Evolutionary conservation across 2,888 invertebrate species (phyloP).

Genomic region (Cerceris rybyensis): DNA sequence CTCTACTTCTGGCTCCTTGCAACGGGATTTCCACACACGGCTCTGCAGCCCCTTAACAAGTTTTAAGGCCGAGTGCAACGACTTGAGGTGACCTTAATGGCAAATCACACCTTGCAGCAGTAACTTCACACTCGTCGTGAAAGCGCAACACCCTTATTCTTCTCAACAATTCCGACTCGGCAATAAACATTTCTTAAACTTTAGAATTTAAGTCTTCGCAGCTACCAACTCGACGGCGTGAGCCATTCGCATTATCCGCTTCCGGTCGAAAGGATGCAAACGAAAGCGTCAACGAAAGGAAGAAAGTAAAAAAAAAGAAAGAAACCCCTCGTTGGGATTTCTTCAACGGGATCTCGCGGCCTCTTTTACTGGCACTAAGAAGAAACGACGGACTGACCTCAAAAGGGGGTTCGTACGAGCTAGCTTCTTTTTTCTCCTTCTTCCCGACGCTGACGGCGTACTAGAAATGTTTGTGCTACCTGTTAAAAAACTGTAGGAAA

Average conservation of each 20-base stretch:
- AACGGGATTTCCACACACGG: constrained; percentile 1
- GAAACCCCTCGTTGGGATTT: too few species aligned
- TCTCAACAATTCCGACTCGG: not conserved
- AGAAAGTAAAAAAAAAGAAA: too few species aligned
- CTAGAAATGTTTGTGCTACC: constrained; percentile 71
- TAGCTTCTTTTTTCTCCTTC: constrained; percentile 22
- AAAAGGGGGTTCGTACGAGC: not conserved
- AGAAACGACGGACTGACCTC: constrained; percentile 25
- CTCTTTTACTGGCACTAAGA: constrained; percentile 32
- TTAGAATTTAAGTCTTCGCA: too few species aligned
- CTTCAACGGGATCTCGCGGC: too few species aligned
- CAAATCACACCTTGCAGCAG: constrained; percentile 1
- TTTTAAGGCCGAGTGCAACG: constrained; percentile 5
- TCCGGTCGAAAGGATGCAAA: too few species aligned
- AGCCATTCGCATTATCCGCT: too few species aligned
- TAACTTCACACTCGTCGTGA: not conserved
- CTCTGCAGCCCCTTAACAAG: constrained; percentile 14
- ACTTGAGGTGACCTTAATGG: constrained; percentile 6
- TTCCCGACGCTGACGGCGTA: constrained; percentile 49
- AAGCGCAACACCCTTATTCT: too few species aligned
- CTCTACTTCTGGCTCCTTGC: not conserved
- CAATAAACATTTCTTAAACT: too few species aligned
- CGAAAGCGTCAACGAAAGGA: too few species aligned
- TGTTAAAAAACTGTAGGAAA: constrained; percentile 60
- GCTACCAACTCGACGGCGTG: too few species aligned